Base-by-base conservation (phyloP, 2,888 invertebrate genomes). In the Sceliomorpha sp. region DNA sequence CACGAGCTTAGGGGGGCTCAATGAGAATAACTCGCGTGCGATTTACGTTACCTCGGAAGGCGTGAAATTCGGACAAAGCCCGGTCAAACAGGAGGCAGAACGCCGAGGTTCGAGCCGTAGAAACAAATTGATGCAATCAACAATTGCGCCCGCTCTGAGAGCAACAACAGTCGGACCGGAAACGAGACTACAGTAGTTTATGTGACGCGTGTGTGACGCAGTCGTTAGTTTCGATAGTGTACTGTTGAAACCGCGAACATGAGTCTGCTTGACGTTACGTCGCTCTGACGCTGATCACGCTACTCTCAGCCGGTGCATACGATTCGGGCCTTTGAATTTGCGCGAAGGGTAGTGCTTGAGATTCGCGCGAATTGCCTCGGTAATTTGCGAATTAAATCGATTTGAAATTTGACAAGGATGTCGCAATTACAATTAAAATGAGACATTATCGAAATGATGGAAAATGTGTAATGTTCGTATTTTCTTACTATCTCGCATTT, bases 81-180 rank as follows among this genome's bases (percentile, higher is more conserved):
- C 27, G 45, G 32, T 12, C 29, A 42, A 59, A 53, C 36, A 27
- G 42, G 24, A 45, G 42, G 56, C 37, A 24, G 17, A 58, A 56
- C 50, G 51, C 14, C 50, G 51, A 50, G 72, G 62, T 73, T 69
- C 62, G 71, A 72, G 67, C 73, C 71, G 69, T 71, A 69, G 73
- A 69, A 74, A 74, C 72, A 74, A 77, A 78, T 76, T 78, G 74
- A 74, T 70, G 75, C 51, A 74, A 73, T 77, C 74, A 75, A 73
- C 69, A 64, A 56, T 69, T 48, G 60, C n/a, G n/a, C n/a, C n/a
- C n/a, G n/a, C n/a, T n/a, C n/a, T n/a, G n/a, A n/a, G n/a, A n/a
- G n/a, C n/a, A n/a, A n/a, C n/a, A n/a, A n/a, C n/a, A n/a, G n/a
- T n/a, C n/a, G n/a, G n/a, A n/a, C n/a, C n/a, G 62, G 29, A 15